Evolutionary conservation across 2,797 vertebrate genomes (phyloP).

Genomic region (Adrianichthys oophorus): DNA sequence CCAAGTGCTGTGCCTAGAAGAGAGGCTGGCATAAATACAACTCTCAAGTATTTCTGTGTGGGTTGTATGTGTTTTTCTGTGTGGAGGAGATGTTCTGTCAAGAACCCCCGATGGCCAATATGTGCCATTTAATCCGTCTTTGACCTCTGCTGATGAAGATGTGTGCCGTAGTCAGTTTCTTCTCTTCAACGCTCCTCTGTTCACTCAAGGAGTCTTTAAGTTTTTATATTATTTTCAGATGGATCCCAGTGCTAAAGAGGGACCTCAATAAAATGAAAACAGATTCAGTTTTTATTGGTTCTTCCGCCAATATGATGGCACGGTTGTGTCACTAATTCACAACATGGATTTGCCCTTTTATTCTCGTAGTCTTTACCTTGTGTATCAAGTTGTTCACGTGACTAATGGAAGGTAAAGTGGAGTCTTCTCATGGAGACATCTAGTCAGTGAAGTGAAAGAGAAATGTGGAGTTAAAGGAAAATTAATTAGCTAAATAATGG

Average conservation of each 20-base stretch:
- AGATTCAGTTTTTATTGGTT: slow-evolving; percentile 1
- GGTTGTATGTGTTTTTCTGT: slow-evolving; percentile 46
- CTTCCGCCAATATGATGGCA: slow-evolving; percentile 22
- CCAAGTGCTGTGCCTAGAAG: slow-evolving; percentile 64
- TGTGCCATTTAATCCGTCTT: slow-evolving; percentile 51
- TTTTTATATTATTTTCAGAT: slow-evolving; percentile 18
- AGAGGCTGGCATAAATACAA: slow-evolving; percentile 59
- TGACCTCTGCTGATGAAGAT: slow-evolving; percentile 47
- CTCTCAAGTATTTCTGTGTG: slow-evolving; percentile 62
- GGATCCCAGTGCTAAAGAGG: slow-evolving; percentile 18
- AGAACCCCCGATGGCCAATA: slow-evolving; percentile 56
- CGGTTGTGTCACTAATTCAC: slow-evolving; percentile 10
- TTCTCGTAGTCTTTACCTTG: slow-evolving; percentile 15
- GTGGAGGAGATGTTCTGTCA: slow-evolving; percentile 45
- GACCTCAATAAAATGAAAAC: slow-evolving; percentile 1
- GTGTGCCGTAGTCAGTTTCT: slow-evolving; percentile 29
- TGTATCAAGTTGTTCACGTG: slow-evolving; percentile 24
- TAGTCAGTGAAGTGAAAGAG: slow-evolving; percentile 15
- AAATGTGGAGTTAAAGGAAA: slow-evolving; percentile 15
- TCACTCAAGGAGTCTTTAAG: slow-evolving; percentile 29
- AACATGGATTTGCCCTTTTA: slow-evolving; percentile 2
- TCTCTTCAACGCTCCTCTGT: slow-evolving; percentile 24
- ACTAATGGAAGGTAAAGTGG: slow-evolving; percentile 52
- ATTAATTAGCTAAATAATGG: background rate
- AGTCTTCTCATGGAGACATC: slow-evolving; percentile 36